Base-by-base conservation (phyloP, 2,113 vertebrate genomes). In the Saimiri boliviensis region DNA sequence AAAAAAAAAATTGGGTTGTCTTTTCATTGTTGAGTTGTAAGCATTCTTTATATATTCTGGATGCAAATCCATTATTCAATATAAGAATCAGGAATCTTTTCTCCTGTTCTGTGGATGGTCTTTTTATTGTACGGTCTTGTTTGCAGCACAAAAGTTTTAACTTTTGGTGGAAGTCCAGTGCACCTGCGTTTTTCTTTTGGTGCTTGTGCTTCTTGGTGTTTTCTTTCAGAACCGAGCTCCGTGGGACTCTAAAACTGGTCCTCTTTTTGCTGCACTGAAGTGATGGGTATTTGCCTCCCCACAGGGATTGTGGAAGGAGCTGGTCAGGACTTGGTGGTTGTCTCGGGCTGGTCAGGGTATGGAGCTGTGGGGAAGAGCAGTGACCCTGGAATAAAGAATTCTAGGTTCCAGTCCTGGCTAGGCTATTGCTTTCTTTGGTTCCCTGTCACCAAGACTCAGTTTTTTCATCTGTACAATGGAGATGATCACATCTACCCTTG, bases 401-500 rank as follows among this genome's bases (percentile, higher is more conserved):
- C 0, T 66, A 35, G 68, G 4, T 12, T 58, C 68, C 25, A 2
- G 0, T 37, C n/a, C 56, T 11, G 80, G 40, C n/a, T 0, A 1
- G 77, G 25, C 9, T 20, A 0, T 13, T 27, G 42, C 25, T 86
- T 40, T 42, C 45, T 70, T n/a, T 2, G 40, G 9, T 27, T 80
- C 56, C 10, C 10, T n/a, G 27, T 71, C 71, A 66, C 5, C 6
- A 45, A 35, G 4, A 23, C 35, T 70, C 32, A 19, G 42, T 47
- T 52, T 83, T 42, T 47, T 56, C 40, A 19, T 87, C 47, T 66
- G 63, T 68, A 6, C 42, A 20, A 52, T 13, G 66, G 49, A 30
- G 8, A 2, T 1, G 3, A 20, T 5, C 60, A 11, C 0, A 5
- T 5, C 20, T 3, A 10, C 35, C 17, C 37, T 32, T 0, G 3